Percentiles rank a stretch among this genome's conserved stretches.
These are phyloP conservation scores for Onchidella celtica DNA, from an alignment of 2,888 invertebrate species.

Conservation along the genomic window DNA sequence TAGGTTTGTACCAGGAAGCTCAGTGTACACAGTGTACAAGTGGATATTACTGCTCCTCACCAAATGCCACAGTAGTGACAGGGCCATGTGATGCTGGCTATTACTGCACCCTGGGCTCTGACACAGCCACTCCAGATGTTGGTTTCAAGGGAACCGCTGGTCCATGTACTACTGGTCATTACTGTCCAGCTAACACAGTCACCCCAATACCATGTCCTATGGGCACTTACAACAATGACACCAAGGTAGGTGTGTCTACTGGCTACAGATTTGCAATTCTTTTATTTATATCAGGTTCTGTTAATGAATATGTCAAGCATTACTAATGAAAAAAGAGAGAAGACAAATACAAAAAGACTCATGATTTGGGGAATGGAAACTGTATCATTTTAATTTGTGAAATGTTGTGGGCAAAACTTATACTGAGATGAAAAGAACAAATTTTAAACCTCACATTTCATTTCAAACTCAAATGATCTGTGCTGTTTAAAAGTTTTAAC, in stretches of 20 bases:
- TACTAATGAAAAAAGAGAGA: too few relatives aligned
- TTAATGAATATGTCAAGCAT: too few relatives aligned
- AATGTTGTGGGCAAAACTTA: too few relatives aligned
- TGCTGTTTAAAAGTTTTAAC: too few relatives aligned
- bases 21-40: conserved; percentile 76
- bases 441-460: too few relatives aligned
- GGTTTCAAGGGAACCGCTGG: conserved; percentile 71
- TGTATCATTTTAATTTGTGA: too few relatives aligned
- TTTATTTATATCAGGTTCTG: background rate
- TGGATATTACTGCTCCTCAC: conserved; percentile 72
- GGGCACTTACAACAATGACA: conserved; percentile 69
- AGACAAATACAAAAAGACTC: too few relatives aligned
- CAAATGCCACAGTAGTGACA: conserved; percentile 65
- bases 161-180: conserved; percentile 74
- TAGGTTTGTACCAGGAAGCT: conserved; percentile 64
- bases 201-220: conserved; percentile 69
- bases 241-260: conserved; percentile 49
- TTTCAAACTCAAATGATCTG: too few relatives aligned
- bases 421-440: too few relatives aligned
- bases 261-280: background rate
- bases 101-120: conserved; percentile 71
- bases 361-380: too few relatives aligned
- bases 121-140: conserved; percentile 68
- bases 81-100: conserved; percentile 71
- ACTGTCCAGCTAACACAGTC: conserved; percentile 66